Percentiles rank a stretch among this genome's conserved stretches.
These are phyloP conservation scores for Pollachius pollachius DNA, from an alignment of 2,113 vertebrate genomes.

Conservation along the genomic window DNA sequence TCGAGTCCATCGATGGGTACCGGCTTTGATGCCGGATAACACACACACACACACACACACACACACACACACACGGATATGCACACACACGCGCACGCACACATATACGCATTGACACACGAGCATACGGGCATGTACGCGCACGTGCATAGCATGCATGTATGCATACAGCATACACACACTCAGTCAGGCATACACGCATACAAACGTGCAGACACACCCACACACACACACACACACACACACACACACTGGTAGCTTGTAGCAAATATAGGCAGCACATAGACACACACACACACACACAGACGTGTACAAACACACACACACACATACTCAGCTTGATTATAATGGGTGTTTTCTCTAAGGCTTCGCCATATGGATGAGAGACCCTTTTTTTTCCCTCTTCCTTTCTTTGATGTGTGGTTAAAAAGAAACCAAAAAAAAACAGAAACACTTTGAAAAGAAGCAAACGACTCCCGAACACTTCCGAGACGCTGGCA, in stretches of 20 bases:
- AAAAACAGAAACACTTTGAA: no score
- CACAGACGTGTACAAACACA: not conserved
- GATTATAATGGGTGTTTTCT: not conserved
- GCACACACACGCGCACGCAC: no score
- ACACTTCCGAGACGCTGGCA: no score
- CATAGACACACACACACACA: no score
- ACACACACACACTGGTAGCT: not conserved
- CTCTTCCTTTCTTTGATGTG: no score
- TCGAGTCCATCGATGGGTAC: constrained; percentile 2
- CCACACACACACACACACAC: constrained; percentile 2
- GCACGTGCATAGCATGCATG: no score
- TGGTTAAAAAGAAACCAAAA: no score
- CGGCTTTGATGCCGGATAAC: not conserved
- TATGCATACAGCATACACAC: no score
- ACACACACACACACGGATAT: no score
- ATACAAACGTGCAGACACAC: not conserved
- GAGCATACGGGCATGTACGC: not conserved
- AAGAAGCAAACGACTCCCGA: no score
- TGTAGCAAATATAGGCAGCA: no score
- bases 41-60: not conserved
- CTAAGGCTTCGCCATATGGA: not conserved
- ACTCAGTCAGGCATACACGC: not conserved
- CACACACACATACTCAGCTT: constrained; percentile 7
- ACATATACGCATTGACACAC: not conserved
- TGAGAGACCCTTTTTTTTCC: not conserved